Evolutionary conservation across 2,888 invertebrate genomes (phyloP).

Genomic region (Meganola albula): DNA sequence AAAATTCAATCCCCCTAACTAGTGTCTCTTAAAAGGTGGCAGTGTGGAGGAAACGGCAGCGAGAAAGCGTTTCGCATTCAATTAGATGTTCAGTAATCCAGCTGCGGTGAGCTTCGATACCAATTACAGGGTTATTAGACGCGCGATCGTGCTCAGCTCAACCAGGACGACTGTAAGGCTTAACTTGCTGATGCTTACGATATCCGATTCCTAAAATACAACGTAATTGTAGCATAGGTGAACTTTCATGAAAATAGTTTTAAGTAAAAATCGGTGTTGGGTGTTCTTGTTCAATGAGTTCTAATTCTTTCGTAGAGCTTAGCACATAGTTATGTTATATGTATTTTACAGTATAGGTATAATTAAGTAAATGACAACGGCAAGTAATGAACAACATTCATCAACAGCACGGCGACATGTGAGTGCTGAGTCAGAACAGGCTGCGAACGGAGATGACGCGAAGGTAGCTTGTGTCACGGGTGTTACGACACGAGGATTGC

Average conservation of each 20-base stretch:
- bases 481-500: slow-evolving; percentile 30
- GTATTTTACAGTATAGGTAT: too few species aligned
- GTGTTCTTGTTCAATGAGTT: too few species aligned
- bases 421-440: slow-evolving; percentile 48
- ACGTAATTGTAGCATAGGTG: too few species aligned
- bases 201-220: too few species aligned
- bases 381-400: slow-evolving; percentile 36
- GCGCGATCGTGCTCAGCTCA: slow-evolving; percentile 49
- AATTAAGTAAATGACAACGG: too few species aligned
- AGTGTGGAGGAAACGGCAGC: slow-evolving; percentile 37
- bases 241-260: too few species aligned
- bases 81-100: slow-evolving; percentile 77
- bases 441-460: slow-evolving; percentile 8
- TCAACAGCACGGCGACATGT: slow-evolving; percentile 38
- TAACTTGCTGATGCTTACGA: too few species aligned
- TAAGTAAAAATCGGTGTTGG: too few species aligned
- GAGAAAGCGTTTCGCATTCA: slow-evolving; percentile 71
- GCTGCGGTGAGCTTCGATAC: slow-evolving; percentile 75
- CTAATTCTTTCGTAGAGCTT: too few species aligned
- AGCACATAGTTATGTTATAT: too few species aligned
- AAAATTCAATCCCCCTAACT: slow-evolving; percentile 52
- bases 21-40: slow-evolving; percentile 40
- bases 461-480: slow-evolving; percentile 21
- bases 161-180: slow-evolving; percentile 35
- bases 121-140: slow-evolving; percentile 76